Conservation (phyloP, 2,888 invertebrate genomes). For the Liposcelis brunnea region DNA sequence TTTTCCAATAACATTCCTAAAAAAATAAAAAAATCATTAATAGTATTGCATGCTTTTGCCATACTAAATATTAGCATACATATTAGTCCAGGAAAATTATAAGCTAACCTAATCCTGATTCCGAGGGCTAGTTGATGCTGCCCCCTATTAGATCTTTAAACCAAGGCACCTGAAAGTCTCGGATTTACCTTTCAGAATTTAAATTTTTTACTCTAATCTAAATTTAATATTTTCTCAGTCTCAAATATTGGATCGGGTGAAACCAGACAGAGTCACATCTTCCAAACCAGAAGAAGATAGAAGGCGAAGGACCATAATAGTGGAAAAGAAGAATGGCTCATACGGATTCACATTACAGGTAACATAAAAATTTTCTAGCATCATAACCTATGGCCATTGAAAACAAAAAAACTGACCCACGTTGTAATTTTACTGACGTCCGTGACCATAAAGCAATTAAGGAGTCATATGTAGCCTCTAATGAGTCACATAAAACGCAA, state of each 20-base stretch:
- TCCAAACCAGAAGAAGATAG: conserved; percentile 72
- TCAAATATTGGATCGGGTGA: conserved; percentile 50
- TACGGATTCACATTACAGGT: conserved; percentile 88
- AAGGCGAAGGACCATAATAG: conserved; percentile 74
- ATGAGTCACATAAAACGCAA: too few relatives aligned
- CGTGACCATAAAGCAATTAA: background rate
- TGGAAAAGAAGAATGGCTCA: conserved; percentile 74
- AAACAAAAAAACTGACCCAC: conserved; percentile 1
- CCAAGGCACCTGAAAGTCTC: too few relatives aligned
- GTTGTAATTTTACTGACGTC: background rate
- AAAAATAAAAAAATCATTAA: too few relatives aligned
- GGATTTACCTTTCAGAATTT: too few relatives aligned
- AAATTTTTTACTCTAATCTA: background rate
- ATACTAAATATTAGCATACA: too few relatives aligned
- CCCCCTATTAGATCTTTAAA: too few relatives aligned
- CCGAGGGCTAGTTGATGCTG: too few relatives aligned
- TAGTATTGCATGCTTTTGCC: too few relatives aligned
- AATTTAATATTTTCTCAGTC: conserved; percentile 27
- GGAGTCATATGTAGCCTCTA: background rate
- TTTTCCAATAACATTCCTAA: too few relatives aligned
- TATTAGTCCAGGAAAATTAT: too few relatives aligned
- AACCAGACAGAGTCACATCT: conserved; percentile 49
- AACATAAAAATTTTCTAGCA: too few relatives aligned
- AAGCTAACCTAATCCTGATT: too few relatives aligned
- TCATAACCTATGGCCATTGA: background rate